Conservation (phyloP, 2,797 vertebrate species). For the Sparus aurata region DNA sequence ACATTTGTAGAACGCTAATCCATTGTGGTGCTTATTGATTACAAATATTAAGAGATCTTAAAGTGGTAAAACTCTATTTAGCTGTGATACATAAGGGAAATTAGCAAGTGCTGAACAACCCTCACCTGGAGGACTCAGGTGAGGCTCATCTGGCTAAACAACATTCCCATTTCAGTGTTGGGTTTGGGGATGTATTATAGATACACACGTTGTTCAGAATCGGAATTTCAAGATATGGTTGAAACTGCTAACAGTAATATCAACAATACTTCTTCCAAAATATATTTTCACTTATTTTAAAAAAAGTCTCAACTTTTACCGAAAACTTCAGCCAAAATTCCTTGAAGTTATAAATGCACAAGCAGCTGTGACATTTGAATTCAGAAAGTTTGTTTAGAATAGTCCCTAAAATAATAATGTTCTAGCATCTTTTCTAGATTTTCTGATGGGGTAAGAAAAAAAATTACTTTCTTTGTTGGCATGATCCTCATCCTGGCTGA, state of each 20-base stretch:
- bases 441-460: constrained; percentile 2
- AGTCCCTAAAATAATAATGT: background rate
- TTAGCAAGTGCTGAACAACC: background rate
- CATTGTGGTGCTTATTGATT: constrained; percentile 12
- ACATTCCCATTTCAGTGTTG: background rate
- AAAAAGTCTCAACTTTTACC: background rate
- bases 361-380: background rate
- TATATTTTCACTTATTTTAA: constrained; percentile 3
- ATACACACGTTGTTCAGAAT: background rate
- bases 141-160: too few relatives aligned
- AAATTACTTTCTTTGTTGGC: background rate
- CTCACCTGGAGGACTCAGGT: background rate
- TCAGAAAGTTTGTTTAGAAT: background rate
- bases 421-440: background rate
- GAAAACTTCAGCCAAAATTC: background rate
- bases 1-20: background rate
- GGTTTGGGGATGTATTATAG: too few relatives aligned
- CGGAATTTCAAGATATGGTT: background rate
- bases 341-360: background rate
- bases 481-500: background rate
- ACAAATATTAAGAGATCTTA: background rate
- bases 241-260: background rate
- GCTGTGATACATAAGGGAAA: background rate
- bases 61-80: background rate
- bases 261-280: background rate